Conservation (phyloP, 2,113 vertebrate genomes). For the Hydropotes inermis region DNA sequence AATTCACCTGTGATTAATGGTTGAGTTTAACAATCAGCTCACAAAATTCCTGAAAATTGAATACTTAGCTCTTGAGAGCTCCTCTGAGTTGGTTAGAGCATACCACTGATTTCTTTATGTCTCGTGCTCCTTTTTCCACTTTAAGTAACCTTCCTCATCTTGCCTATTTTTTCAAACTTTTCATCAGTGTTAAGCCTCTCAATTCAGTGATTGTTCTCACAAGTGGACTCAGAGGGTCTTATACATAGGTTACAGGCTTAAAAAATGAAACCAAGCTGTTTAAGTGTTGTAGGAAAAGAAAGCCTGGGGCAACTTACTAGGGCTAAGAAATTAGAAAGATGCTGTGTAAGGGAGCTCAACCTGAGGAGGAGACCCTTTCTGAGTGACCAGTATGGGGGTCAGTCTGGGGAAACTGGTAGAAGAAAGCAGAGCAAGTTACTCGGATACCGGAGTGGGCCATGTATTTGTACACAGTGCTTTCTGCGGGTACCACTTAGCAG, state of each 20-base stretch:
- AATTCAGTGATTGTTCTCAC: neutral
- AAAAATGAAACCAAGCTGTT: neutral
- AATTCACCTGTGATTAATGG: neutral
- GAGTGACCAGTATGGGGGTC: neutral
- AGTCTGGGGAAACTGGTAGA: neutral
- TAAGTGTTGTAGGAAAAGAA: neutral
- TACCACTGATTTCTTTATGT: neutral
- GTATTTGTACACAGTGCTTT: constrained; percentile 6
- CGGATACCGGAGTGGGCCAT: neutral
- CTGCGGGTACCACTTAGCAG: neutral
- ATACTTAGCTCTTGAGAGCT: neutral
- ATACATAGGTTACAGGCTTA: neutral
- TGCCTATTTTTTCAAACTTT: neutral
- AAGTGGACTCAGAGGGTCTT: neutral
- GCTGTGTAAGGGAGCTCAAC: neutral
- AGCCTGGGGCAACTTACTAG: neutral
- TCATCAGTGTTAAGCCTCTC: neutral
- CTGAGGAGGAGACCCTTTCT: neutral
- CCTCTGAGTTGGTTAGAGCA: neutral
- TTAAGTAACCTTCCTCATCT: neutral
- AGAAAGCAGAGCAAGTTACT: neutral
- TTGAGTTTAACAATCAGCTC: neutral
- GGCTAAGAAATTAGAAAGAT: neutral
- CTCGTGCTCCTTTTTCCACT: neutral
- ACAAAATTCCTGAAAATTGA: neutral